Evolutionary conservation across 64 coral and sea anemone species (phyloP).

Genomic region (Montipora efflorescens): DNA sequence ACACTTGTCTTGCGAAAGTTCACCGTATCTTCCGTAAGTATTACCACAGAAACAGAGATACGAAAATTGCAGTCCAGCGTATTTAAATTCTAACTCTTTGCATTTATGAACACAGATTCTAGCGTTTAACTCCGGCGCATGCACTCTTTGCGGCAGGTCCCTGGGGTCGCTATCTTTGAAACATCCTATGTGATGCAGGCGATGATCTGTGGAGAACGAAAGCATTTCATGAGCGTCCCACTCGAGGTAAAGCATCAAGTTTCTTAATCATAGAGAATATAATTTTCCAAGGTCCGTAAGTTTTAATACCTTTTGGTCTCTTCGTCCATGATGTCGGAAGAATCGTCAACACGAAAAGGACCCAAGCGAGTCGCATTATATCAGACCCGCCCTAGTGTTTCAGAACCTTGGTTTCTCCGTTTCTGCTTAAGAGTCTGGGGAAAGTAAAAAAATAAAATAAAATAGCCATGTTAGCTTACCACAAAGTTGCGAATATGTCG

Average conservation of each 20-base stretch:
- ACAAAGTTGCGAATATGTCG: too few species aligned
- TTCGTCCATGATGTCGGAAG: constrained; percentile 1
- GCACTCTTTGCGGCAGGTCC: constrained; percentile 89
- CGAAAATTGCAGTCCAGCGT: constrained; percentile 91
- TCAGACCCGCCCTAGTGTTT: neutral
- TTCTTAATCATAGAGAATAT: too few species aligned
- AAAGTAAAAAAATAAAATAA: too few species aligned
- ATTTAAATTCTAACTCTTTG: constrained; percentile 86
- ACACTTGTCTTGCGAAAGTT: constrained; percentile 81
- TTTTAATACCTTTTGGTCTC: constrained; percentile 8
- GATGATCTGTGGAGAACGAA: neutral
- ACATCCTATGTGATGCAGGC: constrained; percentile 77
- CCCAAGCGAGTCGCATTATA: constrained; percentile 22
- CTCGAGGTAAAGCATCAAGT: neutral
- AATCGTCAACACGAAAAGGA: neutral
- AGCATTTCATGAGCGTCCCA: neutral
- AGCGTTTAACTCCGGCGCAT: constrained; percentile 56
- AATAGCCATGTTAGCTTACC: too few species aligned
- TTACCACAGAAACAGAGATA: constrained; percentile 99
- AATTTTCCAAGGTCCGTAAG: too few species aligned
- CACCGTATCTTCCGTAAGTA: constrained; percentile 84
- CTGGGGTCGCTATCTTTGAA: constrained; percentile 94
- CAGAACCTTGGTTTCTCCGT: neutral
- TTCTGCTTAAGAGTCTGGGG: neutral
- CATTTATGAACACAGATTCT: constrained; percentile 78